Percentiles rank a stretch among this genome's conserved stretches.
Evolutionary conservation across 2,113 vertebrate species (phyloP).

Genomic region (Rhodinocichla rosea): DNA sequence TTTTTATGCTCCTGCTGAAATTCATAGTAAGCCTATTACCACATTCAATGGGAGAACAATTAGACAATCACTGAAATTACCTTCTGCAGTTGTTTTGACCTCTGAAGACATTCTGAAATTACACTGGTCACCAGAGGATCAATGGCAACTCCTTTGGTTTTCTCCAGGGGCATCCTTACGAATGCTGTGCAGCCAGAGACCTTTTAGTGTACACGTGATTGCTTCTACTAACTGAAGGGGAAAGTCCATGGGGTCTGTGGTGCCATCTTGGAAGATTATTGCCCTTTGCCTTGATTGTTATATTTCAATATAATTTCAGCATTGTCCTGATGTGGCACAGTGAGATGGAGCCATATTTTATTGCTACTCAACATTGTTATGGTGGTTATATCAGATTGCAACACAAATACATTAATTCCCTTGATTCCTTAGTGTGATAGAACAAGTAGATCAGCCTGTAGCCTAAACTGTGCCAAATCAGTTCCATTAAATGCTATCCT

Average conservation of each 20-base stretch:
- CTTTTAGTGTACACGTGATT: neutral
- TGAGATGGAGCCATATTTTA: neutral
- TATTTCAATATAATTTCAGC: neutral
- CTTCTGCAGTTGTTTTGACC: slow-evolving; percentile 16
- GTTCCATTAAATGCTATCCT: slow-evolving; percentile 9
- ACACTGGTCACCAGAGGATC: neutral
- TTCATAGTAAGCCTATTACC: neutral
- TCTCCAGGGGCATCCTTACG: neutral
- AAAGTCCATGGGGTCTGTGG: neutral
- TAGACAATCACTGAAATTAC: neutral
- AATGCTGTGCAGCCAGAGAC: neutral
- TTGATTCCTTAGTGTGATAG: neutral
- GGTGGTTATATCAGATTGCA: slow-evolving; percentile 7
- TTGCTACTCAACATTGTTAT: neutral
- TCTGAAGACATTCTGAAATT: slow-evolving; percentile 13
- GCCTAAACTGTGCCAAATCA: neutral
- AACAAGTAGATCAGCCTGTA: neutral
- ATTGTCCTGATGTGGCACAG: neutral
- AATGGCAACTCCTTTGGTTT: neutral
- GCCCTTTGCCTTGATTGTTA: neutral
- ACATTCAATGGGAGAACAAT: neutral
- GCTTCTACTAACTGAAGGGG: neutral
- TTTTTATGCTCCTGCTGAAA: slow-evolving; percentile 12
- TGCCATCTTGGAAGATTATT: slow-evolving; percentile 13
- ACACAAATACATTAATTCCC: neutral